These are phyloP conservation scores for Sorex araneus DNA, from an alignment of 2,113 vertebrate species.

Conservation along the genomic window DNA sequence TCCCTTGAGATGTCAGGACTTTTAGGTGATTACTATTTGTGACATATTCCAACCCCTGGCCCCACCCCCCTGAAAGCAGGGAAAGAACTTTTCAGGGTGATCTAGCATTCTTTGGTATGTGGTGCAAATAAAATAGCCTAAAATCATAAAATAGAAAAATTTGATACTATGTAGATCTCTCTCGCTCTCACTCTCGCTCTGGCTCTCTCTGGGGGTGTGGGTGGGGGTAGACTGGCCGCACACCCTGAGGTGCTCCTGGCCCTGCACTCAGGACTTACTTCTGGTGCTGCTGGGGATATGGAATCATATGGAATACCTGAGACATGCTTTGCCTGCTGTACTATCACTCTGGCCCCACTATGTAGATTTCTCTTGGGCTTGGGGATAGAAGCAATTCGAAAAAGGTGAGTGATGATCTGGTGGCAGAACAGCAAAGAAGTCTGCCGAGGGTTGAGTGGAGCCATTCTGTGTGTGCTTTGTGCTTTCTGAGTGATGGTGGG, in stretches of 20 bases:
- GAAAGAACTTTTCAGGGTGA: neutral
- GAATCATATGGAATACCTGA: no score
- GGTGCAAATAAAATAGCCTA: conserved; percentile 23
- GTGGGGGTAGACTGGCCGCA: no score
- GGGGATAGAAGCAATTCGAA: conserved; percentile 40
- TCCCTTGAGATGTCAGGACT: neutral
- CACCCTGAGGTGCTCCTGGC: no score
- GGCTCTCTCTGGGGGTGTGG: no score
- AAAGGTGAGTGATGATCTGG: conserved; percentile 43
- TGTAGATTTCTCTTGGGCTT: neutral
- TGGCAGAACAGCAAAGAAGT: conserved; percentile 62
- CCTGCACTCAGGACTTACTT: no score
- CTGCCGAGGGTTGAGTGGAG: conserved; percentile 54
- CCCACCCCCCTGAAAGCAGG: neutral
- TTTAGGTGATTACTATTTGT: neutral
- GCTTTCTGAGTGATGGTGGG: conserved; percentile 64
- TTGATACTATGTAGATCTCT: neutral
- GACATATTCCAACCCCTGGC: neutral
- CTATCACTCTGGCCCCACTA: no score
- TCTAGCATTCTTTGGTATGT: neutral
- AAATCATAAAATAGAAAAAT: neutral
- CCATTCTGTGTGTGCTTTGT: conserved; percentile 62
- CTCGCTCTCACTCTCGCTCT: no score
- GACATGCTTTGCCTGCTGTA: no score
- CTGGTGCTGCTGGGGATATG: no score